These are phyloP conservation scores for Acanthoscelides obtectus DNA, from an alignment of 2,888 invertebrate species.

Conservation along the genomic window DNA sequence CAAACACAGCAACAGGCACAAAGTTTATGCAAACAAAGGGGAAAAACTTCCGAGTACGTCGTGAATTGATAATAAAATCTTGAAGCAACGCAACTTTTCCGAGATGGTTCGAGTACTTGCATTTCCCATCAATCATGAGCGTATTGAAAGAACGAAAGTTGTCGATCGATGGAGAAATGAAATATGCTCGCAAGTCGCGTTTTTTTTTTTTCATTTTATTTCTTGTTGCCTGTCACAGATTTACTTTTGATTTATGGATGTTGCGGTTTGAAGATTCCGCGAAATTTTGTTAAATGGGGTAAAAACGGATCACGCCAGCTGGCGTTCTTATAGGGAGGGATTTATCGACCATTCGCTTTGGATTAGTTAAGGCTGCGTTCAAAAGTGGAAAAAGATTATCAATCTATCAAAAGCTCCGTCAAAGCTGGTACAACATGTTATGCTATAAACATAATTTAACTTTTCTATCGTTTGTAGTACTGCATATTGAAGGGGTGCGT, in stretches of 20 bases:
- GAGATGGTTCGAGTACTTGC: not conserved
- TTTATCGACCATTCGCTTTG: not conserved
- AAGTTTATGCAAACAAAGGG: not conserved
- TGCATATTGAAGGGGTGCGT: too few relatives aligned
- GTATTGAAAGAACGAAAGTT: not conserved
- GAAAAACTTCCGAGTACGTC: not conserved
- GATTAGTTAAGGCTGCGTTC: too few relatives aligned
- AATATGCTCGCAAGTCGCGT: not conserved
- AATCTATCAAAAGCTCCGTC: too few relatives aligned
- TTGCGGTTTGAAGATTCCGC: not conserved
- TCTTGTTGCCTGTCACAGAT: not conserved
- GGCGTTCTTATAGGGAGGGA: not conserved
- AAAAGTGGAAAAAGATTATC: too few relatives aligned
- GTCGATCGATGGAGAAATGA: not conserved
- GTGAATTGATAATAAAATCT: not conserved
- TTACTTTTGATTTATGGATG: not conserved
- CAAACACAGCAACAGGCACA: not conserved
- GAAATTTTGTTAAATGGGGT: not conserved
- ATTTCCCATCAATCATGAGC: not conserved
- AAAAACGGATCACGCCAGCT: not conserved
- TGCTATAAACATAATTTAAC: too few relatives aligned
- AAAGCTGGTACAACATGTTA: too few relatives aligned
- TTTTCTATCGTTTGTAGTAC: too few relatives aligned
- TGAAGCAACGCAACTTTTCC: not conserved
- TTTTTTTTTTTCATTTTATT: too few relatives aligned